Evolutionary conservation across 2,888 invertebrate species (phyloP).

Genomic region (Arctia plantaginis): DNA sequence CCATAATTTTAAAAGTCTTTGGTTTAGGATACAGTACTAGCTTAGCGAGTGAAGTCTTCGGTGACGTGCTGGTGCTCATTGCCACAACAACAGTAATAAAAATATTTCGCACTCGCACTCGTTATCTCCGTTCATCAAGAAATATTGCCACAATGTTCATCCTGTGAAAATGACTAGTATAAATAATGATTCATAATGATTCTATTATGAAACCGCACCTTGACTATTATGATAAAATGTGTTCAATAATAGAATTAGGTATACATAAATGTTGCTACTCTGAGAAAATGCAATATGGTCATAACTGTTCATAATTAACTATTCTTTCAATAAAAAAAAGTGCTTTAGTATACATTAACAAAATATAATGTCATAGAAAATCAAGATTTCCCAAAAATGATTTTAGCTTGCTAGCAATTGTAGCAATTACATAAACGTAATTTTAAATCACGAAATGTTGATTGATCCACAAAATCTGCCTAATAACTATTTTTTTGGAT

Average conservation of each 20-base stretch:
- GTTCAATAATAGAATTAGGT: not conserved
- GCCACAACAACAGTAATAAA: conserved; percentile 54
- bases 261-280: not conserved
- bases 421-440: no score
- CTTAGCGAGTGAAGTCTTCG: conserved; percentile 89
- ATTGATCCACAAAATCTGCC: no score
- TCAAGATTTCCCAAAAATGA: no score
- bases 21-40: conserved; percentile 89
- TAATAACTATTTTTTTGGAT: no score
- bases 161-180: conserved; percentile 6
- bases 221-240: not conserved
- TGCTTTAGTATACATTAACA: no score
- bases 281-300: not conserved
- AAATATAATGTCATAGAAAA: no score
- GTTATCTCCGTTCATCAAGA: conserved; percentile 26
- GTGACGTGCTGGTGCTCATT: conserved; percentile 85
- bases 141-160: not conserved
- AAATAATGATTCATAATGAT: not conserved
- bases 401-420: no score
- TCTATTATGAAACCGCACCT: not conserved
- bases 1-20: conserved; percentile 91
- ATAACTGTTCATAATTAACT: not conserved
- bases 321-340: no score
- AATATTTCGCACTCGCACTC: conserved; percentile 18
- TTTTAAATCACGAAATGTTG: no score